Evolutionary conservation across 1,140 invertebrate genomes (phyloP), one percentile per base, ranked within the genome.

Genomic region (Pollicipes pollicipes): DNA sequence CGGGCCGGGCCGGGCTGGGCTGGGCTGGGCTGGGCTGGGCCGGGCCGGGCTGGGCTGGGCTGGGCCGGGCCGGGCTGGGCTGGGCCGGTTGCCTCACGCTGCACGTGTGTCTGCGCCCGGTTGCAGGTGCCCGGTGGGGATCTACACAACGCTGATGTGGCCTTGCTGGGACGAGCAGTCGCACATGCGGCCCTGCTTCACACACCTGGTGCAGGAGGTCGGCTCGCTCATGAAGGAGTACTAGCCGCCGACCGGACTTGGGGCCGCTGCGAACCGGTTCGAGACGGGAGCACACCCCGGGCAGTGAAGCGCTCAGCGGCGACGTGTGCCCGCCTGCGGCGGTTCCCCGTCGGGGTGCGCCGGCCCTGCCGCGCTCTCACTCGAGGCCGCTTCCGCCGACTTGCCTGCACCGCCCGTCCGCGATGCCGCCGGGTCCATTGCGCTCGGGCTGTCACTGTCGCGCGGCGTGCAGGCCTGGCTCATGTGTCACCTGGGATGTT

Each of bases 91-190:
- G 4, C 63, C 3, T 64, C 21, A 10, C 24, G 21, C 27, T 10
- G 63, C 24, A 10, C 28, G 64, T 66, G n/a, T 66, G 10, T 28
- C 27, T 66, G 17, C 28, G 16, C 3, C 28, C 27, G n/a, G 17
- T 28, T 3, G 6, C 28, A 66, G 64, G 28, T 66, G 64, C 28
- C 64, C 64, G n/a, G n/a, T 66, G 17, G 64, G 64, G 10, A 66
- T 66, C n/a, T 66, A 28, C 28, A 66, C 28, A 10, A 21, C 64
- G 64, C 27, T 66, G 64, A 66, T 66, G 64, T 66, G 64, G 64
- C 64, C 64, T 10, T 66, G 64, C 28, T 66, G 64, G 64, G 64
- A 66, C 28, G 64, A 66, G 64, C n/a, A 27, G 64, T 4, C 64
- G 27, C 28, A 27, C 27, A 28, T 66, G 64, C 64, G 64, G 28